Percentiles rank a stretch among this genome's conserved stretches.
phyloP scores from a whole-genome alignment of 2,797 vertebrate species.

The Apogon talboti region DNA sequence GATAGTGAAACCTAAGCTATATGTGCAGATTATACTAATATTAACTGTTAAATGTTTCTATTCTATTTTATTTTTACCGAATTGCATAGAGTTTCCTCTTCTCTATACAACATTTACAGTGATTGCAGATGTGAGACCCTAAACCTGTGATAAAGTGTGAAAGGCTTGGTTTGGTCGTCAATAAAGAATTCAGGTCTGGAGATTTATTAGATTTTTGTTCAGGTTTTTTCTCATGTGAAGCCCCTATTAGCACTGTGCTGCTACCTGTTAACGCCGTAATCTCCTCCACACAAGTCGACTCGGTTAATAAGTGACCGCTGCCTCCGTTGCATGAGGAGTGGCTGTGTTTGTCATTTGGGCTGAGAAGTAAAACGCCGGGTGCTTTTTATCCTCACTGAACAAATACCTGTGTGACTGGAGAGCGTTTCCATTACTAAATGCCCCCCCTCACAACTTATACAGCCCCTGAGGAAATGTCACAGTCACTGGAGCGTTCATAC shows the following conservation, averaged over 20 bases:
- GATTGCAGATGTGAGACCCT: no score
- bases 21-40: no score
- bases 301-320: constrained; percentile 75
- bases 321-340: constrained; percentile 17
- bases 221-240: background rate
- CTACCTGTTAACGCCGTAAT: constrained; percentile 19
- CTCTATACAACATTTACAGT: no score
- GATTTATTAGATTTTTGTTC: no score
- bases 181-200: no score
- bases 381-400: constrained; percentile 36
- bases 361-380: constrained; percentile 45
- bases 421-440: background rate
- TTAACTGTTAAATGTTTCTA: no score
- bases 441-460: background rate
- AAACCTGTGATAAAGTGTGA: no score
- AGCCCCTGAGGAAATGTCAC: constrained; percentile 3
- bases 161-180: no score
- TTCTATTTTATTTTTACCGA: no score
- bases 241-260: background rate
- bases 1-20: no score
- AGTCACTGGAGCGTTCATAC: constrained; percentile 3
- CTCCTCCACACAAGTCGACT: constrained; percentile 12
- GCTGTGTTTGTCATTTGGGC: constrained; percentile 69
- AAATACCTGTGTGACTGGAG: constrained; percentile 51
- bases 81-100: no score